phyloP scores from a whole-genome alignment of 30 jellyfish, hydroid and myxozoan species.

The Hydractinia echinata region DNA sequence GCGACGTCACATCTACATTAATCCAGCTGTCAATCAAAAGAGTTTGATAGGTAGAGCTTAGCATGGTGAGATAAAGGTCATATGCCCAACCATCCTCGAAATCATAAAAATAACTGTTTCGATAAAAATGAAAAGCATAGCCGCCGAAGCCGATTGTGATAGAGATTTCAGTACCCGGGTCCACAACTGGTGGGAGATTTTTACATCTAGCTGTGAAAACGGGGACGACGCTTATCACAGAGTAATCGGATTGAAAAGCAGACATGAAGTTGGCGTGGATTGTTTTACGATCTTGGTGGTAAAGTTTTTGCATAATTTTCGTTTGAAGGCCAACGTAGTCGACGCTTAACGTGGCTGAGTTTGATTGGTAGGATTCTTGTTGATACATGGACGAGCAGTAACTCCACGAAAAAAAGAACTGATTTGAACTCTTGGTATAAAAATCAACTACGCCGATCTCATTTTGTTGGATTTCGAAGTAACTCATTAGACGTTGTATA shows the following conservation, averaged over 20 bases:
- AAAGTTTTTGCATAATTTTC: constrained; percentile 22
- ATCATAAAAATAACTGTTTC: constrained; percentile 54
- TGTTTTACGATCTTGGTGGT: not conserved
- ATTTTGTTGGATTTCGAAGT: constrained; percentile 18
- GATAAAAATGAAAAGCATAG: constrained; percentile 35
- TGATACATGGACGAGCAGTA: constrained; percentile 54
- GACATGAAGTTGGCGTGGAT: constrained; percentile 19
- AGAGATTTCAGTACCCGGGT: constrained; percentile 21
- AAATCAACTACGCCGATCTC: constrained; percentile 43
- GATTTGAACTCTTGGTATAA: constrained; percentile 3
- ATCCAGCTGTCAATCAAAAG: constrained; percentile 36
- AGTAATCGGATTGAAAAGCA: constrained; percentile 22
- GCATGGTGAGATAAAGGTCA: not conserved
- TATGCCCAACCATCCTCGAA: constrained; percentile 76
- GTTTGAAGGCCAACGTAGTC: constrained; percentile 31
- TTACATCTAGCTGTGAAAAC: constrained; percentile 60
- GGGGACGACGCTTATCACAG: constrained; percentile 55
- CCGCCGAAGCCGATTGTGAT: constrained; percentile 57
- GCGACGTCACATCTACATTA: constrained; percentile 16
- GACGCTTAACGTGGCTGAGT: constrained; percentile 25
- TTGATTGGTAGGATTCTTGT: not conserved
- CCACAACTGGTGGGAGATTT: constrained; percentile 63
- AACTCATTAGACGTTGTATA: constrained; percentile 7
- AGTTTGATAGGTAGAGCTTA: not conserved
- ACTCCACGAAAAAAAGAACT: constrained; percentile 37